These are phyloP conservation scores for Balaenoptera acutorostrata DNA, from an alignment of 2,113 vertebrate species.

Conservation along the genomic window DNA sequence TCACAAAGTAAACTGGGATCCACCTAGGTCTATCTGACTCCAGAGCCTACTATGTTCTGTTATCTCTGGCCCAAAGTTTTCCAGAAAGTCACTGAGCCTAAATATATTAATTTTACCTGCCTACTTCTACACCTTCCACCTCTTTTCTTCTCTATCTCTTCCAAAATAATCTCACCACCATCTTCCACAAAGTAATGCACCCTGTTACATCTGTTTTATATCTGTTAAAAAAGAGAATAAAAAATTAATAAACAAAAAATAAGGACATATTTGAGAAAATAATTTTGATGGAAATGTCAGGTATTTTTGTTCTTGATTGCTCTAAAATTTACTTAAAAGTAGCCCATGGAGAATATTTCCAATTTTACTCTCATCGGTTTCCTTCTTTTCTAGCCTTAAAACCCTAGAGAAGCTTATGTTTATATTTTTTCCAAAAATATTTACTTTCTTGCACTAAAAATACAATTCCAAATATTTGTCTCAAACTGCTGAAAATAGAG, in stretches of 20 bases:
- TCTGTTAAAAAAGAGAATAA: neutral
- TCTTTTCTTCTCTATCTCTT: neutral
- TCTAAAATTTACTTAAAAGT: conserved; percentile 2
- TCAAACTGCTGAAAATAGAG: conserved; percentile 43
- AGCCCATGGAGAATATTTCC: neutral
- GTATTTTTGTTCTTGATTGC: neutral
- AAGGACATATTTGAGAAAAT: neutral
- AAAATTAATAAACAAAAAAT: neutral
- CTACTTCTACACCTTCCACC: neutral
- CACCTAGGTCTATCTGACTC: neutral
- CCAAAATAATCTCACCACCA: neutral
- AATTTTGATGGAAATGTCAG: neutral
- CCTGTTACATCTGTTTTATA: neutral
- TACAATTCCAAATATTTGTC: conserved; percentile 33
- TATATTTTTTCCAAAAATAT: conserved; percentile 6
- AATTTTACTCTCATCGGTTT: neutral
- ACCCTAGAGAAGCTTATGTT: neutral
- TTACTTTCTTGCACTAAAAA: conserved; percentile 33
- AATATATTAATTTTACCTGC: neutral
- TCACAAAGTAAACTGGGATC: neutral
- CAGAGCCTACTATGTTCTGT: neutral
- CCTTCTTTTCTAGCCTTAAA: neutral
- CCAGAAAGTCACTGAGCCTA: neutral
- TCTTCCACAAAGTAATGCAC: neutral
- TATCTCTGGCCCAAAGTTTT: neutral